Conservation (phyloP, 2,888 invertebrate genomes). For the Orthonychiurus folsomi region DNA sequence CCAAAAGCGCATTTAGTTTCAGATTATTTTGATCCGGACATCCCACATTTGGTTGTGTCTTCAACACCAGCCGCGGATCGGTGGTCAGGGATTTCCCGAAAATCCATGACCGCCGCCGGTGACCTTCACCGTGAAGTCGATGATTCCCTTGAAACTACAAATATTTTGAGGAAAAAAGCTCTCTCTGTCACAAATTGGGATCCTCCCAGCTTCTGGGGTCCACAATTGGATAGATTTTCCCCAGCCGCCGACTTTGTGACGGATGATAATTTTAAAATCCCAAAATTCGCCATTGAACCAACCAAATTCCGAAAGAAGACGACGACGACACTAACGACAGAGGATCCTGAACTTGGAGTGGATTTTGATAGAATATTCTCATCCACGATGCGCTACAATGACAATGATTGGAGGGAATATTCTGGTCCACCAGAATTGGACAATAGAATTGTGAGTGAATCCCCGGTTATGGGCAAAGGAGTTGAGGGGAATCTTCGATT, state of each 20-base stretch:
- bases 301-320: neutral
- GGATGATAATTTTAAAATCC: conserved; percentile 23
- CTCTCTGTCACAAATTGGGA: conserved; percentile 5
- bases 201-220: neutral
- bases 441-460: no score
- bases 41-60: neutral
- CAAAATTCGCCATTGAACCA: neutral
- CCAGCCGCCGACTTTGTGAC: conserved; percentile 30
- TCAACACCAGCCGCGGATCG: neutral
- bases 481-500: no score
- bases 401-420: conserved; percentile 11
- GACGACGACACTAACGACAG: neutral
- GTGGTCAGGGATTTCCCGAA: neutral
- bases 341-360: no score
- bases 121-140: conserved; percentile 2
- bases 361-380: neutral
- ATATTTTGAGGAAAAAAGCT: conserved; percentile 11
- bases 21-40: neutral
- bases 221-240: conserved; percentile 23
- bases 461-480: no score
- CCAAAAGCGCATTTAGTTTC: neutral
- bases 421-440: neutral
- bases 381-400: conserved; percentile 7
- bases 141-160: conserved; percentile 2
- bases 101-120: neutral